Percentiles rank a stretch among this genome's conserved stretches.
These are phyloP conservation scores for Cerastoderma edule DNA, from an alignment of 2,888 invertebrate genomes.

Conservation along the genomic window DNA sequence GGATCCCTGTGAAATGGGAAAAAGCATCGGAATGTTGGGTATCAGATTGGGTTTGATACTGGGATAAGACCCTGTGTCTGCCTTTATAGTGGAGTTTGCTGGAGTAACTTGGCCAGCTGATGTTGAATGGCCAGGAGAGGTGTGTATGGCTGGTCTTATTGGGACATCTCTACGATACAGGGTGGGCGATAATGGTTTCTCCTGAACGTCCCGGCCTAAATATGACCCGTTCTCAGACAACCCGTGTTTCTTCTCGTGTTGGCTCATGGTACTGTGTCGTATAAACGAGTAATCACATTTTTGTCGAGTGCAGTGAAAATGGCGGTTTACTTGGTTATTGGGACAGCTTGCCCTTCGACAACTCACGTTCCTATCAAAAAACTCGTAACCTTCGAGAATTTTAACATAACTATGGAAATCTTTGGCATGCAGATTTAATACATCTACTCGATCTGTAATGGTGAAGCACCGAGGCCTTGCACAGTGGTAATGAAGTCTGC, in stretches of 20 bases:
- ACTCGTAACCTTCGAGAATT: conserved; percentile 93
- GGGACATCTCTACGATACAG: conserved; percentile 47
- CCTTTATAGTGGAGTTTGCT: conserved; percentile 87
- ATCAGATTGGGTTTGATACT: conserved; percentile 27
- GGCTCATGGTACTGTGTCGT: conserved; percentile 89
- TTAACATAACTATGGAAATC: conserved; percentile 93
- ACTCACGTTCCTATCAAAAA: conserved; percentile 90
- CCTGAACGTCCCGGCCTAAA: background rate
- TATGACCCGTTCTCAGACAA: conserved; percentile 34
- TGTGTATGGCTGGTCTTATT: conserved; percentile 55
- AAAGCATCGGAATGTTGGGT: conserved; percentile 38
- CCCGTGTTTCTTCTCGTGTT: conserved; percentile 89
- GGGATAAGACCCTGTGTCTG: conserved; percentile 94
- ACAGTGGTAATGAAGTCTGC: conserved; percentile 93
- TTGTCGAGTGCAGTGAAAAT: conserved; percentile 90
- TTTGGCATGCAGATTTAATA: conserved; percentile 92
- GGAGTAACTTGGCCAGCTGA: background rate
- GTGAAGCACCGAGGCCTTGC: conserved; percentile 92
- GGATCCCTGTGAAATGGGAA: conserved; percentile 34
- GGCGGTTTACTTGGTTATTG: conserved; percentile 89
- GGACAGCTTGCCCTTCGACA: conserved; percentile 89
- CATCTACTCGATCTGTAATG: conserved; percentile 91
- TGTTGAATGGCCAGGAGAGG: background rate
- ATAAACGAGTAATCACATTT: conserved; percentile 90
- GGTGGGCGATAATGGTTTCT: conserved; percentile 14